Conservation (phyloP, 1,140 invertebrate species). For the Hyles vespertilio region DNA sequence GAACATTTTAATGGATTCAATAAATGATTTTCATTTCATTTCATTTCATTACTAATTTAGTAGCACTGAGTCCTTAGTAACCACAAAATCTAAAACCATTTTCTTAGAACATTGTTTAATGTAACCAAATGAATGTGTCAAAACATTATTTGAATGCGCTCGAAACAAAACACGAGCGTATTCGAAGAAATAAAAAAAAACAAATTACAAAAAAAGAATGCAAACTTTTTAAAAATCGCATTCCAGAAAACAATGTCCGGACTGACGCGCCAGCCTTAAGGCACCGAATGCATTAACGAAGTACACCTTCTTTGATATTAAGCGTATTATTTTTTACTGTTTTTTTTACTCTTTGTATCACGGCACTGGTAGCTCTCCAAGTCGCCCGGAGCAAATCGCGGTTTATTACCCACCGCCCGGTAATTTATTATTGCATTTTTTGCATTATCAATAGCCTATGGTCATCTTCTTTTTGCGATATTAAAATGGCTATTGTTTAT, state of each 20-base stretch:
- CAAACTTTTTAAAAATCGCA: conserved; percentile 42
- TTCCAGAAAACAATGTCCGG: conserved; percentile 72
- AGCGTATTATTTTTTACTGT: conserved; percentile 60
- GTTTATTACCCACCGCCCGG: conserved; percentile 65
- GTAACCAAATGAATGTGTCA: background rate
- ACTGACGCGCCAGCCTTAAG: conserved; percentile 63
- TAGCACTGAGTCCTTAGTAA: too few species aligned
- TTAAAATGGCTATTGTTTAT: conserved; percentile 74
- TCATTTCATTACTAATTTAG: too few species aligned
- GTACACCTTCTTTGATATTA: conserved; percentile 71
- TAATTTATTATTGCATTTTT: conserved; percentile 75
- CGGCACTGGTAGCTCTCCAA: conserved; percentile 61
- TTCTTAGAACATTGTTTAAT: background rate
- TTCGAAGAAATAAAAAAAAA: conserved; percentile 30
- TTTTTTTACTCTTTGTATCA: conserved; percentile 38
- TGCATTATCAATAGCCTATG: conserved; percentile 72
- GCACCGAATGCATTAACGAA: conserved; percentile 71
- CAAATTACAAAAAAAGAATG: conserved; percentile 11
- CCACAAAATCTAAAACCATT: too few species aligned
- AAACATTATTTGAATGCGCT: background rate
- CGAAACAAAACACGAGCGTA: conserved; percentile 14
- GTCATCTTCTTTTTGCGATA: conserved; percentile 63
- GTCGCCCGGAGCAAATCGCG: conserved; percentile 71
- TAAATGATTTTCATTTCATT: too few species aligned
- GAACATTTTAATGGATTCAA: too few species aligned